Evolutionary conservation across 2,113 vertebrate species (phyloP).

Genomic region (Aspidoscelis tigris): DNA sequence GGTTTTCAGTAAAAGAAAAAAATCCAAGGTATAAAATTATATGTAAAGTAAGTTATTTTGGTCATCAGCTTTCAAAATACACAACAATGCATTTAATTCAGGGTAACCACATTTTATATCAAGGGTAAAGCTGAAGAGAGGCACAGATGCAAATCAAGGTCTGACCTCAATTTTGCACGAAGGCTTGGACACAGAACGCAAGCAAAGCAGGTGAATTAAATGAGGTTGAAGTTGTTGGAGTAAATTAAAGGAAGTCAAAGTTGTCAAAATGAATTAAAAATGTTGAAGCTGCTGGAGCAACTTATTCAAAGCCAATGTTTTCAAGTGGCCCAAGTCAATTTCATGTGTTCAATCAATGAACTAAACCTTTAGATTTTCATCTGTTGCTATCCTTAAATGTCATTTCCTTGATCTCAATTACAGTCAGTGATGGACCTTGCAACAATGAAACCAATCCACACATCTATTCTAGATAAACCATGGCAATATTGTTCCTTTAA

Average conservation of each 20-base stretch:
- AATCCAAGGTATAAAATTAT: constrained; percentile 30
- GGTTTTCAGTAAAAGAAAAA: constrained; percentile 40
- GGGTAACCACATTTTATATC: neutral
- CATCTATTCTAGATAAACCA: neutral
- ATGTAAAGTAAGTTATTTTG: constrained; percentile 18
- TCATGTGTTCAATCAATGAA: neutral
- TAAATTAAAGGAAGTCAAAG: constrained; percentile 39
- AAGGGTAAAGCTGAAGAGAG: constrained; percentile 13
- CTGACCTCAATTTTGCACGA: constrained; percentile 37
- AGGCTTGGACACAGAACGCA: constrained; percentile 5
- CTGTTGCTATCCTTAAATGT: neutral
- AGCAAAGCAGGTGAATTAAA: constrained; percentile 32
- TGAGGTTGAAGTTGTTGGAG: constrained; percentile 31
- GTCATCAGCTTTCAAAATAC: neutral
- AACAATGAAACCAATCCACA: neutral
- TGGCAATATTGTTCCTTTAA: neutral
- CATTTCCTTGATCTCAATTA: neutral
- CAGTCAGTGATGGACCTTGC: neutral
- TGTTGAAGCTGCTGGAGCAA: constrained; percentile 9
- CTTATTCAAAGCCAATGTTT: constrained; percentile 29
- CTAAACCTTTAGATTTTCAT: constrained; percentile 3
- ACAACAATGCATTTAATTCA: constrained; percentile 8
- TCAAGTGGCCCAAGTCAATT: constrained; percentile 8
- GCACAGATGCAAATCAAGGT: constrained; percentile 24
- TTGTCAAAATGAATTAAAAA: constrained; percentile 42